Conservation (phyloP, 2,797 vertebrate genomes). For the Lophius americanus region DNA sequence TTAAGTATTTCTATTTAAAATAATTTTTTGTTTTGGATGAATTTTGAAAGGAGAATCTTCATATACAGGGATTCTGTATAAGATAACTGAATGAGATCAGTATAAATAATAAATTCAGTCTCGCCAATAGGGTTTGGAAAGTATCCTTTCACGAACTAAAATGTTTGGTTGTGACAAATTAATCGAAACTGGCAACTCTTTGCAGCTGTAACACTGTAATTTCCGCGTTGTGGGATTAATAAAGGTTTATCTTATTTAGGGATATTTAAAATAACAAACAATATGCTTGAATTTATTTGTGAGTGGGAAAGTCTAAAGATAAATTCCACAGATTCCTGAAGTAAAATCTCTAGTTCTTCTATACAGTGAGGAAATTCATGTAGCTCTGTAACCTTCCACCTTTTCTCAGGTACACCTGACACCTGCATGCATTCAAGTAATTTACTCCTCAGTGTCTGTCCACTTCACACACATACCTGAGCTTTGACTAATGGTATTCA, state of each 20-base stretch:
- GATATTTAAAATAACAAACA: too few species aligned
- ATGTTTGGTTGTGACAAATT: neutral
- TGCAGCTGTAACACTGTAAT: too few species aligned
- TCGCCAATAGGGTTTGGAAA: constrained; percentile 10
- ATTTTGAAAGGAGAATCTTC: too few species aligned
- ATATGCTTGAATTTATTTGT: too few species aligned
- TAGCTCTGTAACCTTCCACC: constrained; percentile 13
- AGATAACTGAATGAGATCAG: neutral
- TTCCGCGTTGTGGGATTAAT: too few species aligned
- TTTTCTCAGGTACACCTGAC: neutral
- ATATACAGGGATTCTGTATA: too few species aligned
- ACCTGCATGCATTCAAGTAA: neutral
- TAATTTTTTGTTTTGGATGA: too few species aligned
- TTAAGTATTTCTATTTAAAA: too few species aligned
- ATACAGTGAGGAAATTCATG: constrained; percentile 1
- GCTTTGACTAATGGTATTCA: constrained; percentile 31
- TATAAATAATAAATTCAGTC: neutral
- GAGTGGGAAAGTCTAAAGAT: constrained; percentile 2
- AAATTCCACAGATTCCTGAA: constrained; percentile 15
- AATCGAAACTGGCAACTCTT: neutral
- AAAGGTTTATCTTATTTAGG: too few species aligned
- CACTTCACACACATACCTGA: constrained; percentile 46
- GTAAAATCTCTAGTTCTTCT: constrained; percentile 2
- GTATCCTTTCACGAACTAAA: constrained; percentile 15
- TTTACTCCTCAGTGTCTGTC: constrained; percentile 3